phyloP scores from a whole-genome alignment of 1,140 invertebrate genomes.

The Tetranychus cinnabarinus region DNA sequence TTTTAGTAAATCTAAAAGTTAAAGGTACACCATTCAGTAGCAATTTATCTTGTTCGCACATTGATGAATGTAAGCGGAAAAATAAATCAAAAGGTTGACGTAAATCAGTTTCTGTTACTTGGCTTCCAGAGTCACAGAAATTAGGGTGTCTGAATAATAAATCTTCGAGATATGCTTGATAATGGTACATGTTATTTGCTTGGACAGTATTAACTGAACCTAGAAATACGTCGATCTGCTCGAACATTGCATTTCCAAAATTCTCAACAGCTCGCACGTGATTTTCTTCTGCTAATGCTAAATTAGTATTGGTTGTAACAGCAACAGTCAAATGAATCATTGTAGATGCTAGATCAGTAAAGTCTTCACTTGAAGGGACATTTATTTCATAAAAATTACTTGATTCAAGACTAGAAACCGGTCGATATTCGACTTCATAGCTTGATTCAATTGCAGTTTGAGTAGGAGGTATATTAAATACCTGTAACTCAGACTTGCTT shows the following conservation, averaged over 20 bases:
- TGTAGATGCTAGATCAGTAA: background rate
- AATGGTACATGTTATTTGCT: background rate
- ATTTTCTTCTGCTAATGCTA: background rate
- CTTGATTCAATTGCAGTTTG: background rate
- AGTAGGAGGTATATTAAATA: background rate
- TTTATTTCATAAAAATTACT: background rate
- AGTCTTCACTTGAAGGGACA: background rate
- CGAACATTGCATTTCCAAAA: background rate
- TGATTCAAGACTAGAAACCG: background rate
- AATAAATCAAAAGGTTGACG: background rate
- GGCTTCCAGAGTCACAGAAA: background rate
- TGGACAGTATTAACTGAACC: background rate
- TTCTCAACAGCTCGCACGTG: background rate
- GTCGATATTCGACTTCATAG: background rate
- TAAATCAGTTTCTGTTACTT: background rate
- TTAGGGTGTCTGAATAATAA: background rate
- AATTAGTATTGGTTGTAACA: background rate
- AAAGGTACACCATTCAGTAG: background rate
- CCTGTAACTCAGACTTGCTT: background rate
- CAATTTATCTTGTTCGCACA: background rate
- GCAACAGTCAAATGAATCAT: background rate
- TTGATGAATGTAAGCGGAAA: background rate
- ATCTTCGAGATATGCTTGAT: background rate
- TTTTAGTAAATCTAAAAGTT: background rate
- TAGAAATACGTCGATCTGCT: background rate